These are phyloP conservation scores for Pangasius djambal DNA, from an alignment of 2,797 vertebrate species.

Conservation along the genomic window DNA sequence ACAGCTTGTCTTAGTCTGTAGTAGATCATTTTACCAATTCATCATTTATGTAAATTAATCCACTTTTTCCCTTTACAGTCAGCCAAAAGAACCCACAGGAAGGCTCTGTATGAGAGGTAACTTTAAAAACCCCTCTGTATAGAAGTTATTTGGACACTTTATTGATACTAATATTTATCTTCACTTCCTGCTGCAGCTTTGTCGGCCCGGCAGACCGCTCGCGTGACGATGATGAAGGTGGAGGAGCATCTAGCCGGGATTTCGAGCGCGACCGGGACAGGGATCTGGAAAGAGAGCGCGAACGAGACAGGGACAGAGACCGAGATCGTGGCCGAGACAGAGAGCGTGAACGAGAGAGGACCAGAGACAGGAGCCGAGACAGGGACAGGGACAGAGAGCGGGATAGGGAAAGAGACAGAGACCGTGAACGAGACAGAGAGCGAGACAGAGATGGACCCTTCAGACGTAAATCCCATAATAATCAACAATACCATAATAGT, in stretches of 20 bases:
- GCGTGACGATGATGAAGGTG: conserved; percentile 74
- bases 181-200: conserved; percentile 73
- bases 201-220: conserved; percentile 83
- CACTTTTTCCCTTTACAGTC: conserved; percentile 69
- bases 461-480: conserved; percentile 70
- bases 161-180: neutral
- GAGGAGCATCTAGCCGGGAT: conserved; percentile 21
- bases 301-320: conserved; percentile 62
- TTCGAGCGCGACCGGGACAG: conserved; percentile 52
- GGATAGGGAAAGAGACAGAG: conserved; percentile 65
- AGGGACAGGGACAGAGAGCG: conserved; percentile 64
- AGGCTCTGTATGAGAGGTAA: conserved; percentile 90
- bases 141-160: neutral
- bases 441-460: conserved; percentile 72
- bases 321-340: conserved; percentile 64
- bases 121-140: conserved; percentile 11
- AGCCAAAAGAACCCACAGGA: conserved; percentile 83
- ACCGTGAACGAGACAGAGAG: conserved; percentile 57
- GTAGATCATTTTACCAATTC: too few relatives aligned
- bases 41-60: neutral
- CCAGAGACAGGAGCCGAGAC: conserved; percentile 33
- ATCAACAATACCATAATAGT: neutral
- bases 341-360: conserved; percentile 66
- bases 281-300: conserved; percentile 59
- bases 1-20: neutral